Conservation (phyloP, 2,113 vertebrate species). For the Lamprotornis superbus region DNA sequence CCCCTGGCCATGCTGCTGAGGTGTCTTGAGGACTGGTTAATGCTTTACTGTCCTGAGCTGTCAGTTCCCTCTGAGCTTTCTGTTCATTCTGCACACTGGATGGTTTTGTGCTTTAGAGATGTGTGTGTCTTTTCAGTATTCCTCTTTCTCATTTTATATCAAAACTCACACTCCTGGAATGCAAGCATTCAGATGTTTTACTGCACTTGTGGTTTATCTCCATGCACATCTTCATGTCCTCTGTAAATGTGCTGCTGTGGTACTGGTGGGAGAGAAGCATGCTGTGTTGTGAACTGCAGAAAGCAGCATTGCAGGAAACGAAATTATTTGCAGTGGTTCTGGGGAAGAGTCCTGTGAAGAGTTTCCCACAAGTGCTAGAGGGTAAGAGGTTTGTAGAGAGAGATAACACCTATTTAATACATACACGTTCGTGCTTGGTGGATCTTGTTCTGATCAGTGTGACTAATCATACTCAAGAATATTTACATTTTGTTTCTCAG, state of each 20-base stretch:
- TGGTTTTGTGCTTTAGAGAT: not conserved
- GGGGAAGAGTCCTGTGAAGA: not conserved
- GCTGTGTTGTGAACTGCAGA: accelerated
- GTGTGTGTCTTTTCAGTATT: not conserved
- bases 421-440: not conserved
- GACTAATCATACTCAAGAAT: not conserved
- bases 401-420: not conserved
- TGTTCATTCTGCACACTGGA: not conserved
- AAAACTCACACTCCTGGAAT: not conserved
- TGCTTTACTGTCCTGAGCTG: not conserved
- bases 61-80: not conserved
- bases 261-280: not conserved
- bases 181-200: not conserved
- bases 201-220: not conserved
- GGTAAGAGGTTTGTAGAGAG: not conserved
- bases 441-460: not conserved
- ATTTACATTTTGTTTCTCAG: not conserved
- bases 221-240: not conserved
- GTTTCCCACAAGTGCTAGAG: not conserved
- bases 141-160: not conserved
- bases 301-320: not conserved
- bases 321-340: not conserved
- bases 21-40: not conserved
- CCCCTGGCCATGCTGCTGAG: accelerated
- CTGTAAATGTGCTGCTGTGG: not conserved